Percentiles rank a stretch among this genome's conserved stretches.
Conservation (phyloP, 2,797 vertebrate species). For the Clarias laeviceps region DNA sequence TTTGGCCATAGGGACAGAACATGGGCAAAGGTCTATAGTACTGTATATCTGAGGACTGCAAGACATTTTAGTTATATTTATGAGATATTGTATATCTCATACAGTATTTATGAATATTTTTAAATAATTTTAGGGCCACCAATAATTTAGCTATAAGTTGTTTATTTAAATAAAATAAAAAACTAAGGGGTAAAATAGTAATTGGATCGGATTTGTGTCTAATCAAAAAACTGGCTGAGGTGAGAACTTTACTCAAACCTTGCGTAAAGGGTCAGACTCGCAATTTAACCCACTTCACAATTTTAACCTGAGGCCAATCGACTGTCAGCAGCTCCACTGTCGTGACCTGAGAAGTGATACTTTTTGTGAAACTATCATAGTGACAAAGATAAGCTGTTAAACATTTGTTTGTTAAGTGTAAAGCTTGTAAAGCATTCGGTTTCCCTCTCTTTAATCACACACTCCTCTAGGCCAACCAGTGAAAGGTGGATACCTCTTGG, state of each 20-base stretch:
- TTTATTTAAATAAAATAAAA: too few species aligned
- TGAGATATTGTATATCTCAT: too few species aligned
- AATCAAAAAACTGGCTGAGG: not conserved
- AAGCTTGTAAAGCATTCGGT: too few species aligned
- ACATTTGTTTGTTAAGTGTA: too few species aligned
- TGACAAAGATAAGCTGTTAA: not conserved
- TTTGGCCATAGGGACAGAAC: not conserved
- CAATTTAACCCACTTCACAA: not conserved
- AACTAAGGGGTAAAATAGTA: not conserved
- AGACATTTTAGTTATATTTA: not conserved
- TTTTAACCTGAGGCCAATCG: not conserved
- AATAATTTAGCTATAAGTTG: not conserved
- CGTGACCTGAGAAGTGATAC: not conserved
- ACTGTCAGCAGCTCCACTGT: not conserved
- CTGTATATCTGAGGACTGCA: not conserved
- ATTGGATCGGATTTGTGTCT: not conserved
- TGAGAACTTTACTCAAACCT: not conserved
- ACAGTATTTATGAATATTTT: not conserved
- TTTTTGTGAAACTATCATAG: not conserved
- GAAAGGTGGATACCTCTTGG: constrained; percentile 72
- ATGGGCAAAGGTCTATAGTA: not conserved
- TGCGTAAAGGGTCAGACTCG: not conserved
- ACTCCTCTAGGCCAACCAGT: not conserved
- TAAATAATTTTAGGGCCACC: not conserved
- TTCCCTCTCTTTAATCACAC: too few species aligned